phyloP scores from a whole-genome alignment of 23 tunicate species.

The Styela clava region DNA sequence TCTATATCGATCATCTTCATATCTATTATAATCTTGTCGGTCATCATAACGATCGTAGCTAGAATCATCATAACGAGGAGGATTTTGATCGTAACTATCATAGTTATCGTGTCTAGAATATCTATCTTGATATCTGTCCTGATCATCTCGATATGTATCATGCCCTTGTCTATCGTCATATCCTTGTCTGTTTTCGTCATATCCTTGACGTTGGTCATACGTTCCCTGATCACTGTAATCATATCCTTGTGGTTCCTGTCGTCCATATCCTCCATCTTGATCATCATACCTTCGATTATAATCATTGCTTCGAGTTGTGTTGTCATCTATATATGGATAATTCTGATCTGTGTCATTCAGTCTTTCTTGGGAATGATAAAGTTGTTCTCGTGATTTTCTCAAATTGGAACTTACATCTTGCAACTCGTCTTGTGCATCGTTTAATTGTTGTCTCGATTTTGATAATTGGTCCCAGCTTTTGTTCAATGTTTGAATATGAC shows the following conservation, averaged over 20 bases:
- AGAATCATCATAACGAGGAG: background rate
- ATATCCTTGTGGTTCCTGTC: conserved; percentile 22
- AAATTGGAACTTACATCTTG: conserved; percentile 5
- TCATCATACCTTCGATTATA: conserved; percentile 16
- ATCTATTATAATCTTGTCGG: background rate
- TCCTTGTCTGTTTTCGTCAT: background rate
- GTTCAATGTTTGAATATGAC: conserved; percentile 73
- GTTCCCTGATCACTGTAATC: conserved; percentile 16
- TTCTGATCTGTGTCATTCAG: conserved; percentile 28
- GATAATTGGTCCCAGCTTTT: conserved; percentile 85
- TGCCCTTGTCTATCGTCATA: conserved; percentile 1
- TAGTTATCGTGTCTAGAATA: background rate
- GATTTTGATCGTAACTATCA: background rate
- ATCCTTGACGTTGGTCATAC: background rate
- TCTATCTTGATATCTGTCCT: background rate
- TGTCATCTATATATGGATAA: conserved; percentile 91
- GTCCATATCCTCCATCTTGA: conserved; percentile 21
- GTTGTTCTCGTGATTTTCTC: conserved; percentile 25
- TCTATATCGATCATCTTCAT: background rate
- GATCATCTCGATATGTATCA: background rate
- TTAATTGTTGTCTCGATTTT: conserved; percentile 60
- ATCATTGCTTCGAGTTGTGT: conserved; percentile 21
- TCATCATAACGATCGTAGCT: background rate
- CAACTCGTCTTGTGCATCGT: conserved; percentile 72
- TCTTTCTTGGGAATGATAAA: conserved; percentile 12